Evolutionary conservation across 2,113 vertebrate species (phyloP).

Genomic region (Chiloscyllium plagiosum): DNA sequence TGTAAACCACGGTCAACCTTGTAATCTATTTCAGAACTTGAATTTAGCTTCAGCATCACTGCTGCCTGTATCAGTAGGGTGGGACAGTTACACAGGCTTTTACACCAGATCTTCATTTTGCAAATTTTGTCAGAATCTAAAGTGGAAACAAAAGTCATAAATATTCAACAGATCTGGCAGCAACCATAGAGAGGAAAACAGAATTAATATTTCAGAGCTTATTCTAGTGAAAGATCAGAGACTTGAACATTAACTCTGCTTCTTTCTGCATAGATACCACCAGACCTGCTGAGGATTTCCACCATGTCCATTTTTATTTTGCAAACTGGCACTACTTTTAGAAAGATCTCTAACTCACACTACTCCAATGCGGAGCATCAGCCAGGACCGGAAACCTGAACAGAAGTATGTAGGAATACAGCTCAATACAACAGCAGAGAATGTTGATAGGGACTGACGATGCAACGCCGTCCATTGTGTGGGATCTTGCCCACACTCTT

Average conservation of each 20-base stretch:
- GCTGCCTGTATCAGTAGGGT: no score
- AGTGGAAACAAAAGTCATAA: no score
- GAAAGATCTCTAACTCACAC: not conserved
- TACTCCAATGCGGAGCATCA: no score
- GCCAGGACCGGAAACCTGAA: no score
- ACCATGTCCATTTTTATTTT: not conserved
- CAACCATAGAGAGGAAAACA: not conserved
- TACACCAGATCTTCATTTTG: no score
- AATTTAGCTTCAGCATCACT: no score
- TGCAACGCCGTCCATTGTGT: no score
- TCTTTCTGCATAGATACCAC: not conserved
- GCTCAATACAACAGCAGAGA: no score
- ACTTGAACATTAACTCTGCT: not conserved
- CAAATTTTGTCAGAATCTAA: not conserved
- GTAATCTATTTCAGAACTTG: not conserved
- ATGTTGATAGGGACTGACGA: no score
- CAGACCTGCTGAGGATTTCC: not conserved
- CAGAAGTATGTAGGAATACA: no score
- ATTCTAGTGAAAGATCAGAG: not conserved
- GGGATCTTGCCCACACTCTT: no score
- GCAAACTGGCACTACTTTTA: not conserved
- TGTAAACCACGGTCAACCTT: not conserved
- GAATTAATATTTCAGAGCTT: not conserved
- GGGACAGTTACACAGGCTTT: no score
- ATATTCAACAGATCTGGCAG: not conserved